Evolutionary conservation across 2,113 vertebrate species (phyloP), one percentile per base, ranked within the genome.

Genomic region (Butastur rufipennis): DNA sequence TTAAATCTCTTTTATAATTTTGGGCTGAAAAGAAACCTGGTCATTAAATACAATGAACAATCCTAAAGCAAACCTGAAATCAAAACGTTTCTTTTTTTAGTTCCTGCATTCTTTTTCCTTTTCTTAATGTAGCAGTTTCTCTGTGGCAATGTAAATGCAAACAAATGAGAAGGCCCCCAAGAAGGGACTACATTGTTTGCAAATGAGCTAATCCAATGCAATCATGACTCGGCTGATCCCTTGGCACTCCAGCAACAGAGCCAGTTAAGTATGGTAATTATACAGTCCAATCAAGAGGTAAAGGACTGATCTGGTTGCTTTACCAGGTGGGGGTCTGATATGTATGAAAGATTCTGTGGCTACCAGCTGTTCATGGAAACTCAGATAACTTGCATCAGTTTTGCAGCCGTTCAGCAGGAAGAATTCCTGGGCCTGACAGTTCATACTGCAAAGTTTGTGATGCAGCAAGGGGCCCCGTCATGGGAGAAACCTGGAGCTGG

Each of bases 381-480:
- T 56, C 11, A 0, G 78, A 2, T 20, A 25, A 61, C 19, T 61
- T 2, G 0, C 31, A 56, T 16, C 31, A 61, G 6, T 31, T 47
- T 15, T 40, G 47, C 5, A 71, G 58, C 34, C 0, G 1, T 16
- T 67, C 45, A 47, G 16, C 43, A 53, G 43, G 45, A 38, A 65
- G n/a, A 56, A 67, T 56, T 67, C 78, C 42, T 27, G 56, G 23
- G 58, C 50, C 53, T 47, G 52, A 31, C 53, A 45, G 34, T 10
- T 82, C 53, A 7, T 17, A 3, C 13, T 34, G 67, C 9, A 9
- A 25, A 58, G 55, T 26, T 15, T 20, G 31, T 29, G 84, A 19
- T 0, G 5, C 27, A 47, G 16, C 40, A 50, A 38, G 6, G 18
- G 48, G 18, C 8, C 21, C 21, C 14, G 1, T 34, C 23, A 0